Evolutionary conservation across 2,888 invertebrate species (phyloP), one percentile per base, ranked within the genome.

Genomic region (Slavum lentiscoides): DNA sequence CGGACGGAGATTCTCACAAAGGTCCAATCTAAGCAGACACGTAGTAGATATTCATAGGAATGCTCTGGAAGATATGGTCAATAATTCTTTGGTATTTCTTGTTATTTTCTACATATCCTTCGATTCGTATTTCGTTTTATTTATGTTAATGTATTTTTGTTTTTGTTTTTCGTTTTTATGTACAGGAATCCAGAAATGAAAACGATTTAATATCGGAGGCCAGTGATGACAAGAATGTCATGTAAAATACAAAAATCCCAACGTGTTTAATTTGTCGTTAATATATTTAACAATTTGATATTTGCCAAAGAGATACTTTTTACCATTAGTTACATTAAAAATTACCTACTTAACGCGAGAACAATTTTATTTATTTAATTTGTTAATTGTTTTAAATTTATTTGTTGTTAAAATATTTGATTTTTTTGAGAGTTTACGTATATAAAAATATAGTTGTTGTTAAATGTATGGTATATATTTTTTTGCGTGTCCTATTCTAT

Each of bases 1-100:
- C 53, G 72, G 75, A 19, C 64, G 80, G 7, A 80, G 70, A 69
- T 83, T 83, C 15, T 72, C 73, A 21, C 82, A 82, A 55, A 80
- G 72, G 43, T 80, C 80, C 23, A 80, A 80, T 17, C 39, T 82
- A 21, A 74, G 66, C 59, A 61, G 69, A 3, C 82, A 82, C 21
- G 59, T 81, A 4, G 64, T 64, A 1, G 81, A 81, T 64, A 82
- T 70, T 9, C 82, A 82, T 59, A 74, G 69, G 15, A 81, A 66
- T 49, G 23, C 53, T 59, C 8, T 80, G 1, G 53, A 64, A 53
- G 59, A 77, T 4, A 59, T 82, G 15, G 53, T 68, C 43, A 55
- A 80, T 43, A 80, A 55, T 6, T 21, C 11, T 53, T 55, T 21
- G 80, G 80, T 80, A 80, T 58, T 62, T 39, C 21, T 6, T 19